phyloP scores from a whole-genome alignment of 2,113 vertebrate species.

The Nothobranchius furzeri region DNA sequence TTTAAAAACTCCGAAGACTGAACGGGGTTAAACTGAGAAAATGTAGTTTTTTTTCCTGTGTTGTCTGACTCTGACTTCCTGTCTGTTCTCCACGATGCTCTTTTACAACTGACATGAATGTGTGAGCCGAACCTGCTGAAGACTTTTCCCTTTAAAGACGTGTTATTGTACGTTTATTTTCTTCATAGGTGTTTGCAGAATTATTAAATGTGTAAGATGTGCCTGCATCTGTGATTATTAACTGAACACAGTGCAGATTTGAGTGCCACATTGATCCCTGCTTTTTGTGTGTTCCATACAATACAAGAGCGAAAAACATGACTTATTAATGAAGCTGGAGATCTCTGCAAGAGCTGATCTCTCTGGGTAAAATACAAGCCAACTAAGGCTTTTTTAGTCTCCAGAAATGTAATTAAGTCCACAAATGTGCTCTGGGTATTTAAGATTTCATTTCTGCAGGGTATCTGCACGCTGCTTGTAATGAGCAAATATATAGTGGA shows the following conservation, averaged over 20 bases:
- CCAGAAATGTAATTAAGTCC: not conserved
- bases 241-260: no score
- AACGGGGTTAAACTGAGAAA: no score
- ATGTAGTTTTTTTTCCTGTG: no score
- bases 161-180: not conserved
- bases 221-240: not conserved
- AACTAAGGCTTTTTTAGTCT: not conserved
- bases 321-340: not conserved
- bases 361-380: not conserved
- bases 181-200: not conserved
- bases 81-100: not conserved
- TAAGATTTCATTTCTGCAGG: not conserved
- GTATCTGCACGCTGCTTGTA: not conserved
- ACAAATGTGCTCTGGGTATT: not conserved
- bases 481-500: not conserved
- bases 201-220: not conserved
- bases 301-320: not conserved
- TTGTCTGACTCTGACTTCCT: not conserved
- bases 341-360: not conserved
- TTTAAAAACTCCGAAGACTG: no score
- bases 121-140: not conserved
- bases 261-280: no score
- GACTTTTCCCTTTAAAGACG: not conserved
- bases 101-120: not conserved
- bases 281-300: not conserved